Percentiles rank a stretch among this genome's conserved stretches.
These are phyloP conservation scores for Spodoptera frugiperda DNA, from an alignment of 1,140 invertebrate genomes.

Conservation along the genomic window DNA sequence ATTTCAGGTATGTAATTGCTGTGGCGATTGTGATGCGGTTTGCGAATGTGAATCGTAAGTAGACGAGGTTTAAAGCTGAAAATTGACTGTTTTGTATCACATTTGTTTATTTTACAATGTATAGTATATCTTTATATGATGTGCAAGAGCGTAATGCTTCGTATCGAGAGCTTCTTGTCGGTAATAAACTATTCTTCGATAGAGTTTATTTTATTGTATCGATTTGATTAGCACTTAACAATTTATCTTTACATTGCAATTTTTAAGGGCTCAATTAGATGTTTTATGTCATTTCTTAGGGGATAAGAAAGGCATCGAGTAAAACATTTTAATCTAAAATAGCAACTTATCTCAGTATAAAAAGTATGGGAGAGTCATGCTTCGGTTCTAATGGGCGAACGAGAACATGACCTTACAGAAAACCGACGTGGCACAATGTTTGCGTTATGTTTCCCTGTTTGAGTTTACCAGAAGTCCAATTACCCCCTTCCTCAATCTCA, in stretches of 20 bases:
- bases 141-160: constrained; percentile 1
- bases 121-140: not conserved
- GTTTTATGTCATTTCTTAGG: too few relatives aligned
- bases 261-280: not conserved
- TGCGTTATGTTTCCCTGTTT: too few relatives aligned
- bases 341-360: too few relatives aligned
- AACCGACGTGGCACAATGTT: too few relatives aligned
- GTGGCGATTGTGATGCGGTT: constrained; percentile 24
- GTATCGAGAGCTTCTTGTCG: constrained; percentile 10
- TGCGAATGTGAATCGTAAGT: constrained; percentile 24
- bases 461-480: too few relatives aligned
- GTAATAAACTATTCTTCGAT: constrained; percentile 21
- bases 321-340: too few relatives aligned
- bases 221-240: not conserved
- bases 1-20: constrained; percentile 42
- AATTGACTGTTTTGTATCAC: constrained; percentile 2
- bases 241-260: not conserved
- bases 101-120: constrained; percentile 1
- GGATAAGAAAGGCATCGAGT: too few relatives aligned
- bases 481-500: too few relatives aligned
- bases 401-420: too few relatives aligned
- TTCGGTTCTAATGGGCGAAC: too few relatives aligned
- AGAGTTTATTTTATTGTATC: not conserved
- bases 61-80: not conserved
- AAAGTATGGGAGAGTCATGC: too few relatives aligned